Evolutionary conservation across 2,797 vertebrate genomes (phyloP).

Genomic region (Sitta carolinensis): DNA sequence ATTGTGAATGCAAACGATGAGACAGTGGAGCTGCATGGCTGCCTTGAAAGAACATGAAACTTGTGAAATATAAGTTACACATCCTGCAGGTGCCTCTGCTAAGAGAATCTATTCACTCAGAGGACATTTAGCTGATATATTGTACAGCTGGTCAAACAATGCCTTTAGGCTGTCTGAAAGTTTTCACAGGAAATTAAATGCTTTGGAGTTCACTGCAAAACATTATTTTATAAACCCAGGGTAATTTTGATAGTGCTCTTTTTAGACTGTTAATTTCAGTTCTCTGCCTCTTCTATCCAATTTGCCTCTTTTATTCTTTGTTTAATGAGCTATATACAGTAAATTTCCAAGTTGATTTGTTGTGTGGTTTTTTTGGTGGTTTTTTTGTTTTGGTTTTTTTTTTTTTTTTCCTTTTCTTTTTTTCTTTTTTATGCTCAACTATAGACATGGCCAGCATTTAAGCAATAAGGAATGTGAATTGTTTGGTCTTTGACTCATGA

Average conservation of each 20-base stretch:
- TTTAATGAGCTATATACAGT: not conserved
- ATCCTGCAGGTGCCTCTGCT: conserved; percentile 70
- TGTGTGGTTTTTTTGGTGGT: accelerated
- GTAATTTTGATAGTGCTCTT: conserved; percentile 11
- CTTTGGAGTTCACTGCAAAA: conserved; percentile 57
- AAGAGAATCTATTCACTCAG: conserved; percentile 53
- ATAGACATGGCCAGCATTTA: not conserved
- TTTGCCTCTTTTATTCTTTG: not conserved
- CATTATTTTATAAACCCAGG: conserved; percentile 26
- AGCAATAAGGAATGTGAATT: not conserved
- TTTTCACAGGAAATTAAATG: conserved; percentile 58
- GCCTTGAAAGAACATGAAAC: conserved; percentile 6
- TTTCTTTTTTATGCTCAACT: not conserved
- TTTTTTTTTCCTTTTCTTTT: accelerated
- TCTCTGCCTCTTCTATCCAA: not conserved
- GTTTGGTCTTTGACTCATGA: not conserved
- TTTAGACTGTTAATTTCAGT: conserved; percentile 39
- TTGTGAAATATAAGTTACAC: not conserved
- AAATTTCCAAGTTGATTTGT: not conserved
- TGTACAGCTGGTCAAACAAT: conserved; percentile 72
- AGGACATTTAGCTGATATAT: conserved; percentile 47
- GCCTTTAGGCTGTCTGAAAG: conserved; percentile 60
- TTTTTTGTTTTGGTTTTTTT: accelerated
- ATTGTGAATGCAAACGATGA: conserved; percentile 69
- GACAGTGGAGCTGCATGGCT: conserved; percentile 9